These are phyloP conservation scores for Mactra quadrangularis DNA, from an alignment of 1,140 invertebrate genomes.

Conservation along the genomic window DNA sequence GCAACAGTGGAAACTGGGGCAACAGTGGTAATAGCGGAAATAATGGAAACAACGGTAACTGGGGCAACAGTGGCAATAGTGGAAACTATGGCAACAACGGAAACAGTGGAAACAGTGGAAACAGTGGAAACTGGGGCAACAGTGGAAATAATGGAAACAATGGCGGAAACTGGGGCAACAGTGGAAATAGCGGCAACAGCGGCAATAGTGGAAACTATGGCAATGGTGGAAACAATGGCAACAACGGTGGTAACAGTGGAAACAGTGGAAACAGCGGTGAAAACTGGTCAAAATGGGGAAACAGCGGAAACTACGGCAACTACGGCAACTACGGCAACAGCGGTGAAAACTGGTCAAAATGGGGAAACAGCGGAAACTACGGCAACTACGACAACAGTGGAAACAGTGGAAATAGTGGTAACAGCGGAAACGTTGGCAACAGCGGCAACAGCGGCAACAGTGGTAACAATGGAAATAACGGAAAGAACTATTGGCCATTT, in stretches of 20 bases:
- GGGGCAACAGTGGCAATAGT: slow-evolving; percentile 1
- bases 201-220: neutral
- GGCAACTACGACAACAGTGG: neutral
- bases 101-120: neutral
- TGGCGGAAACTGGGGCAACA: neutral
- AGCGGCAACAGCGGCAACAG: neutral
- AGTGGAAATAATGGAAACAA: slow-evolving; percentile 28
- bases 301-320: neutral
- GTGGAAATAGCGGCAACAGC: neutral
- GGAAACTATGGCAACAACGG: slow-evolving; percentile 8
- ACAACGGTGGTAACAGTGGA: slow-evolving; percentile 6
- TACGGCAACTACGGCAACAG: neutral
- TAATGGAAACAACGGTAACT: neutral
- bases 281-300: too few relatives aligned
- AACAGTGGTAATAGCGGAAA: neutral
- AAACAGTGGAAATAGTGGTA: slow-evolving; percentile 3
- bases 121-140: slow-evolving; percentile 1
- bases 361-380: too few relatives aligned
- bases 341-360: neutral
- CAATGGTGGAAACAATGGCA: neutral
- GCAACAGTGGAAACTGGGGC: neutral
- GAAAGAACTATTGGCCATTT: too few relatives aligned
- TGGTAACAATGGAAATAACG: slow-evolving; percentile 4
- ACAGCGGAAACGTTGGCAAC: slow-evolving; percentile 7
- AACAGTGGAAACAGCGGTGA: slow-evolving; percentile 8